Conservation (phyloP, 2,888 invertebrate genomes). For the Anaspis maculata region DNA sequence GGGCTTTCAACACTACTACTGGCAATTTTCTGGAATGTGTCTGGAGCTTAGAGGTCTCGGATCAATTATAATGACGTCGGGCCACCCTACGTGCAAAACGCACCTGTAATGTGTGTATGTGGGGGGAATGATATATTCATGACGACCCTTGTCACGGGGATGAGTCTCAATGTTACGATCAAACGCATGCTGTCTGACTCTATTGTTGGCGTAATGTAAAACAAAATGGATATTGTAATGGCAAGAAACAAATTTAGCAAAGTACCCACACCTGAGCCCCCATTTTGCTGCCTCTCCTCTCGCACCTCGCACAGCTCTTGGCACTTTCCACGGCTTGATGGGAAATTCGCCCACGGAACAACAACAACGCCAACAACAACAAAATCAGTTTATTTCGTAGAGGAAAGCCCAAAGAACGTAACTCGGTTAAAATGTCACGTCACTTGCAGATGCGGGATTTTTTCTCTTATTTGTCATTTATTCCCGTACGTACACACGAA, state of each 20-base stretch:
- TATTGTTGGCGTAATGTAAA: constrained; percentile 25
- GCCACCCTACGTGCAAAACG: too few relatives aligned
- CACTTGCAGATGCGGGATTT: constrained; percentile 11
- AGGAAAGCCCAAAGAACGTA: too few relatives aligned
- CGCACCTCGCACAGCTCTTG: neutral
- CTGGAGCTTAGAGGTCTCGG: too few relatives aligned
- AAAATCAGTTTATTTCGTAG: constrained; percentile 8
- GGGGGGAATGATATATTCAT: too few relatives aligned
- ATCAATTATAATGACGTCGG: too few relatives aligned
- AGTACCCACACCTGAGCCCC: constrained; percentile 29
- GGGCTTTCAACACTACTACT: too few relatives aligned
- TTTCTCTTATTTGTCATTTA: constrained; percentile 14
- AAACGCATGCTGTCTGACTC: constrained; percentile 21
- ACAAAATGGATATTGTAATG: constrained; percentile 32
- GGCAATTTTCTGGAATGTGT: too few relatives aligned
- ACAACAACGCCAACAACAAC: constrained; percentile 1
- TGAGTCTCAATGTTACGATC: too few relatives aligned
- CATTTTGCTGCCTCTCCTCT: constrained; percentile 7
- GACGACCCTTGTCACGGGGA: too few relatives aligned
- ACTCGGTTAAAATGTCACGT: constrained; percentile 10
- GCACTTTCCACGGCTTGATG: neutral
- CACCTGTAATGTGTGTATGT: too few relatives aligned
- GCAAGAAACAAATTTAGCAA: constrained; percentile 30
- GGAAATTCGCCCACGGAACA: neutral
- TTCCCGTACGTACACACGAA: constrained; percentile 8